A percentile compares a stretch with the other conserved stretches of the same genome.
Conservation (phyloP, 2,888 invertebrate genomes). For the Pristionchus exspectatus region DNA sequence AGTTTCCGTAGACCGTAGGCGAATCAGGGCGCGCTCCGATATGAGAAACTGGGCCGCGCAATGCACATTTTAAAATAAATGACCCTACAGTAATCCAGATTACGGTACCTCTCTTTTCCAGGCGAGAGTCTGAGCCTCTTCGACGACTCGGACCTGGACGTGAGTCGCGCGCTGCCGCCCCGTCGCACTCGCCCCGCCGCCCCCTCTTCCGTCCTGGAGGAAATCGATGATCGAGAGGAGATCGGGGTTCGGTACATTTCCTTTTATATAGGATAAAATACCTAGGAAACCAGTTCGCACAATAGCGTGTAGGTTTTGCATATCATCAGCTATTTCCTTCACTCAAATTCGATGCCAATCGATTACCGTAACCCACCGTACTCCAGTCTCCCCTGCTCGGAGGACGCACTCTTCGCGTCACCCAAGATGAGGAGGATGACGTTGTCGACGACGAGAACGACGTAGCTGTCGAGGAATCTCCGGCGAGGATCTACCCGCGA, state of each 20-base stretch:
- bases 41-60: too few relatives aligned
- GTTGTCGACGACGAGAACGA: background rate
- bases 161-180: slow-evolving; percentile 13
- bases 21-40: too few relatives aligned
- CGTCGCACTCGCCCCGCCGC: background rate
- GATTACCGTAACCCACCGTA: background rate
- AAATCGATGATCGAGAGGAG: slow-evolving; percentile 1
- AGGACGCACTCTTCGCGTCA: background rate
- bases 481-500: background rate
- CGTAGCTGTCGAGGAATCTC: background rate
- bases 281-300: too few relatives aligned
- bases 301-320: too few relatives aligned
- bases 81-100: background rate
- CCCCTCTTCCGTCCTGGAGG: slow-evolving; percentile 5
- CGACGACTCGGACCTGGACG: slow-evolving; percentile 22
- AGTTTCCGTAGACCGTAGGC: too few relatives aligned
- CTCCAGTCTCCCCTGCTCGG: background rate
- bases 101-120: slow-evolving; percentile 1
- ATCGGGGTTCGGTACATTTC: slow-evolving; percentile 14
- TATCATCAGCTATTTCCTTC: too few relatives aligned
- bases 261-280: too few relatives aligned
- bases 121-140: slow-evolving; percentile 39
- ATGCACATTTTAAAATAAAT: background rate
- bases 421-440: background rate
- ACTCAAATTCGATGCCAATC: background rate